Conservation (phyloP, 2,113 vertebrate species). For the Cariama cristata region DNA sequence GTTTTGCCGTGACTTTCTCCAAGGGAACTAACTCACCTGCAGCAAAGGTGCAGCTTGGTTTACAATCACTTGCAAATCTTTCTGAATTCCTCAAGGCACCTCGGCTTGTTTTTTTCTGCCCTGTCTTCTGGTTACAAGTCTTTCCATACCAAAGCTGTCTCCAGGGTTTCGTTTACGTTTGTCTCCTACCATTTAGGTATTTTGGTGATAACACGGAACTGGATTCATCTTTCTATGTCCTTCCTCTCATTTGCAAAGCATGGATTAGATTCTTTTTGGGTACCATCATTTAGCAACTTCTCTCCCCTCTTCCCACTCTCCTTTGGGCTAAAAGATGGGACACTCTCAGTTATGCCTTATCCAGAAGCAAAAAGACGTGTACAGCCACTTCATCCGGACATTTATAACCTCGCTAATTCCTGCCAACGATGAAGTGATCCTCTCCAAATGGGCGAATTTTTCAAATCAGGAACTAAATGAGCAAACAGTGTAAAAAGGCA, state of each 20-base stretch:
- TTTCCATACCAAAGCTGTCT: background rate
- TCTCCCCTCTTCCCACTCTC: background rate
- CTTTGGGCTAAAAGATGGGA: background rate
- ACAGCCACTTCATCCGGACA: background rate
- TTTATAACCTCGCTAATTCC: background rate
- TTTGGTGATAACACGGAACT: background rate
- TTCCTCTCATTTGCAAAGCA: background rate
- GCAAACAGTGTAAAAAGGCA: background rate
- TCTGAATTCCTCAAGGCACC: background rate
- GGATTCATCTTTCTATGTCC: background rate
- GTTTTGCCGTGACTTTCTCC: background rate
- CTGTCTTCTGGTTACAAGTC: background rate
- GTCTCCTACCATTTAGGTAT: background rate
- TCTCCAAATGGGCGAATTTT: background rate
- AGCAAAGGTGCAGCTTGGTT: background rate
- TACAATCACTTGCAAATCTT: background rate
- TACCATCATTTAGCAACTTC: background rate
- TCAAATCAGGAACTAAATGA: slow-evolving; percentile 26
- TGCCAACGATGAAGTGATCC: background rate
- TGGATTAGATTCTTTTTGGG: rapidly evolving
- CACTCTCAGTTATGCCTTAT: background rate
- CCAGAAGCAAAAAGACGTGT: background rate
- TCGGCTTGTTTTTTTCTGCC: background rate
- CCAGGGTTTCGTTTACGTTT: background rate
- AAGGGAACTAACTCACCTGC: background rate